A percentile compares a stretch with the other conserved stretches of the same genome.
phyloP scores from a whole-genome alignment of 2,113 vertebrate species.

The Campylomormyrus tamandua region DNA sequence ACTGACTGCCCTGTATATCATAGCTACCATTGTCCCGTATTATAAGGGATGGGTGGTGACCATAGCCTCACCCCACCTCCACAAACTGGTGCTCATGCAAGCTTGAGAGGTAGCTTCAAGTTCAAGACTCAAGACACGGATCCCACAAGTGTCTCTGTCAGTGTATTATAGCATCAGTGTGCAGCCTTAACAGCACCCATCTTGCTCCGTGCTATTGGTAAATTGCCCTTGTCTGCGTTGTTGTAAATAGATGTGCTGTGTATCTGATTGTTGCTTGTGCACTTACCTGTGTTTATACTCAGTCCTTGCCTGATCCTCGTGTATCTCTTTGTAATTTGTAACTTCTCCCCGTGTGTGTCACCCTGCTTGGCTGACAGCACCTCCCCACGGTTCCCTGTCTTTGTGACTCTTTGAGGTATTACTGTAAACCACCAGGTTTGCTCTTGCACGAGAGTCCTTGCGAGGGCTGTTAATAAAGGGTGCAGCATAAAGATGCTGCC shows the following conservation, averaged over 20 bases:
- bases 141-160: not conserved
- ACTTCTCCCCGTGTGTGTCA: not conserved
- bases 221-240: not conserved
- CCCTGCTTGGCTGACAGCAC: not conserved
- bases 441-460: not conserved
- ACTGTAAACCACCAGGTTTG: not conserved
- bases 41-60: too few relatives aligned
- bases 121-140: too few relatives aligned
- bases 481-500: not conserved
- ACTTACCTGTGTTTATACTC: not conserved
- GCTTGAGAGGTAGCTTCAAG: not conserved
- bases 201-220: not conserved
- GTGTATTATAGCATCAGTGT: not conserved
- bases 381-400: not conserved
- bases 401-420: not conserved
- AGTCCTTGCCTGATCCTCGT: not conserved
- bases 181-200: not conserved
- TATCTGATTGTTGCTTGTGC: not conserved
- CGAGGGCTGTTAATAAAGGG: not conserved
- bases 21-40: too few relatives aligned
- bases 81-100: not conserved
- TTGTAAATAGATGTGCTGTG: not conserved
- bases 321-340: not conserved
- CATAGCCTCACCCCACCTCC: rapidly evolving
- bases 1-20: not conserved